Evolutionary conservation across 2,888 invertebrate species (phyloP).

Genomic region (Eledone cirrhosa): DNA sequence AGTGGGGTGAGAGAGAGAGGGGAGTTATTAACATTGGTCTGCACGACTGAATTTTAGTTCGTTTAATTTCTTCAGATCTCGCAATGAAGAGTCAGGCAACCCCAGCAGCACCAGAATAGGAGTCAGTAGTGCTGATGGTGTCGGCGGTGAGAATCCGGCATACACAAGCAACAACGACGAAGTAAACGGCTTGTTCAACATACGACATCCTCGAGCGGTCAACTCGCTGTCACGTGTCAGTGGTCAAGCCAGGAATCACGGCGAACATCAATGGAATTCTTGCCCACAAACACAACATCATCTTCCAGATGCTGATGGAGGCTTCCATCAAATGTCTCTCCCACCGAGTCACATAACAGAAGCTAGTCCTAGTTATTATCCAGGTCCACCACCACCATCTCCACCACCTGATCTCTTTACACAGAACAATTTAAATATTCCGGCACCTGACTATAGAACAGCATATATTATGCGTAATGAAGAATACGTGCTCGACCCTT

Average conservation of each 20-base stretch:
- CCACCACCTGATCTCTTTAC: neutral
- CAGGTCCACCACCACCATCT: conserved; percentile 19
- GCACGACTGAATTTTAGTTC: conserved; percentile 14
- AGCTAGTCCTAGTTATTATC: neutral
- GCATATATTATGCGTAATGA: conserved; percentile 3
- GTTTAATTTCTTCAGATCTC: conserved; percentile 21
- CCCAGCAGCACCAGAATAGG: neutral
- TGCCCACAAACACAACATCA: neutral
- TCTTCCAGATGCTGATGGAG: neutral
- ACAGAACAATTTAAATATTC: neutral
- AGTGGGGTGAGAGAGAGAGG: too few relatives aligned
- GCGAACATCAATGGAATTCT: conserved; percentile 19
- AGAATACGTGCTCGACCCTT: conserved; percentile 18
- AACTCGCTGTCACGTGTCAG: neutral
- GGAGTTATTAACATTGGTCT: neutral
- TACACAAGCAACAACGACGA: conserved; percentile 12
- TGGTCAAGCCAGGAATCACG: neutral
- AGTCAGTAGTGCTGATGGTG: neutral
- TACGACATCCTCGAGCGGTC: neutral
- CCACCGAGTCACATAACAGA: neutral
- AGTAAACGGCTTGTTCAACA: neutral
- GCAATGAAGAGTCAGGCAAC: neutral
- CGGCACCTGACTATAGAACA: neutral
- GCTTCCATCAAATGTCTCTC: neutral
- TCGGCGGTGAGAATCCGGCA: conserved; percentile 12